Evolutionary conservation across 2,113 vertebrate species (phyloP).

Genomic region (Hemibagrus wyckioides): DNA sequence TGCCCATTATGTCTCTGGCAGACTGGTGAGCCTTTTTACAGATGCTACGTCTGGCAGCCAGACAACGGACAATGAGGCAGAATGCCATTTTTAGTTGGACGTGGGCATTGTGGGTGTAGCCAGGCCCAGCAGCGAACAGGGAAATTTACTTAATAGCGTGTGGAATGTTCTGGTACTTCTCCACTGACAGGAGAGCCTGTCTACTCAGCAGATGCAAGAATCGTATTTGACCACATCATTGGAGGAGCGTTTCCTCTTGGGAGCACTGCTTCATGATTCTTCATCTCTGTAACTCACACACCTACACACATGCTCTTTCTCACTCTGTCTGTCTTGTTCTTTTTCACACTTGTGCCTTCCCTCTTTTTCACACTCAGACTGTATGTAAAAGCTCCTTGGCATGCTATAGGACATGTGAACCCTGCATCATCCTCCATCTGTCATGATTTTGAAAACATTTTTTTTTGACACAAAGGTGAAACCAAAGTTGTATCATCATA

Average conservation of each 20-base stretch:
- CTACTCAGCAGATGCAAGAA: conserved; percentile 19
- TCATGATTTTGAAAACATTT: not conserved
- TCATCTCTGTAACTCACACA: not conserved
- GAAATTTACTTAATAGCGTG: conserved; percentile 35
- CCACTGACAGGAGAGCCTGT: conserved; percentile 16
- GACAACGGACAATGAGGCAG: conserved; percentile 33
- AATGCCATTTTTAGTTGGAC: conserved; percentile 47
- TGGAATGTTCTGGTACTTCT: conserved; percentile 30
- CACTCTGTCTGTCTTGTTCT: conserved; percentile 24
- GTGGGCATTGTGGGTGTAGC: conserved; percentile 26
- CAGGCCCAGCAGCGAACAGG: conserved; percentile 2
- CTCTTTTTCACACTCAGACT: conserved; percentile 4
- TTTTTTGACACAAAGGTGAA: not conserved
- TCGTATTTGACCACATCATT: not conserved
- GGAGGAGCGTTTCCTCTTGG: conserved; percentile 4
- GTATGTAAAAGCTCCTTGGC: not conserved
- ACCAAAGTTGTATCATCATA: not conserved
- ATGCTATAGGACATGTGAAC: conserved; percentile 8
- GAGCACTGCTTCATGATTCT: conserved; percentile 18
- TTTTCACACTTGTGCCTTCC: conserved; percentile 22
- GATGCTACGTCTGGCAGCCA: conserved; percentile 18
- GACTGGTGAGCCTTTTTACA: not conserved
- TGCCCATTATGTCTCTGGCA: conserved; percentile 25
- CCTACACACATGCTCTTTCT: conserved; percentile 23
- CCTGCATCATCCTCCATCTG: conserved; percentile 2